These are phyloP conservation scores for Indicator maculatus DNA, from an alignment of 2,113 vertebrate genomes.

Conservation along the genomic window DNA sequence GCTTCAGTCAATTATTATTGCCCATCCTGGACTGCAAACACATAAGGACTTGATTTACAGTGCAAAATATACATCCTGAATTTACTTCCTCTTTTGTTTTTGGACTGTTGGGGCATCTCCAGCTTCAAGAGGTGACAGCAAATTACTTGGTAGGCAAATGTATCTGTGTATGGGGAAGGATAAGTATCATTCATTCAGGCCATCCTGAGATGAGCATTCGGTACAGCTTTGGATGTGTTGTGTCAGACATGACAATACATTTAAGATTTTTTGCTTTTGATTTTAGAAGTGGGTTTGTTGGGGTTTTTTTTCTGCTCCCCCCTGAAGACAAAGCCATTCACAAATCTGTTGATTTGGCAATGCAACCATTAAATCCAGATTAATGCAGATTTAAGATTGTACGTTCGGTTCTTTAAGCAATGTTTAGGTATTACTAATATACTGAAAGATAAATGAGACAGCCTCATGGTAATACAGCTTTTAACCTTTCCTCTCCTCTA, in stretches of 20 bases:
- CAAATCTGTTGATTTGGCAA: background rate
- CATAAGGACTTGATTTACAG: constrained; percentile 60
- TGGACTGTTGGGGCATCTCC: background rate
- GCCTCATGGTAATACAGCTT: constrained; percentile 75
- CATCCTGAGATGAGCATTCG: background rate
- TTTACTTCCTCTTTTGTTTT: constrained; percentile 14
- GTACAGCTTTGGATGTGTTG: background rate
- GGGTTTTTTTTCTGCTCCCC: background rate
- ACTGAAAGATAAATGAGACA: constrained; percentile 80
- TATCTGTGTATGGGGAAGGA: background rate
- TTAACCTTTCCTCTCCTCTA: constrained; percentile 91
- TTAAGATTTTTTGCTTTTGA: background rate
- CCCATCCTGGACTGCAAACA: constrained; percentile 40
- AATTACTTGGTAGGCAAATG: constrained; percentile 10
- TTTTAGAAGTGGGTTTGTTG: background rate
- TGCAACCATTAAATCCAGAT: background rate
- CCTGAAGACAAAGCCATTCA: background rate
- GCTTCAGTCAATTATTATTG: constrained; percentile 64
- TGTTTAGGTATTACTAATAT: constrained; percentile 73
- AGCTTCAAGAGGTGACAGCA: background rate
- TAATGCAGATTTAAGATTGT: constrained; percentile 13
- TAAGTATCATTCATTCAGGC: background rate
- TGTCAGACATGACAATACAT: background rate
- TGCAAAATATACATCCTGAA: constrained; percentile 44
- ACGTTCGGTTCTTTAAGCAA: constrained; percentile 59